A percentile compares a stretch with the other conserved stretches of the same genome.
phyloP scores from a whole-genome alignment of 2,113 vertebrate genomes.

The Jacana jacana region DNA sequence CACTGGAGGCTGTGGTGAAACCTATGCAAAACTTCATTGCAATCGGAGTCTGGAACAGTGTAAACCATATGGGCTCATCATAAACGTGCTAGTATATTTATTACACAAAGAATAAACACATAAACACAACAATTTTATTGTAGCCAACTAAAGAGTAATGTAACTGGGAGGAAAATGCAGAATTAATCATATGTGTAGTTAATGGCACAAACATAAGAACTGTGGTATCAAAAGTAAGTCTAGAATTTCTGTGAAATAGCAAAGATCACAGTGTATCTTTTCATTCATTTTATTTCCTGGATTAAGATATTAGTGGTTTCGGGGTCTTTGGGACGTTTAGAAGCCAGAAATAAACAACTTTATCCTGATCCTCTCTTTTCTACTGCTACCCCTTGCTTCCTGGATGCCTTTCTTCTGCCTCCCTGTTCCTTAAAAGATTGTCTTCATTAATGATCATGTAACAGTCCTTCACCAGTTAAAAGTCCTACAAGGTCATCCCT shows the following conservation, averaged over 20 bases:
- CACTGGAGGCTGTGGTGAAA: background rate
- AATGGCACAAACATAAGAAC: background rate
- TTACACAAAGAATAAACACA: background rate
- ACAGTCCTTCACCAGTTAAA: background rate
- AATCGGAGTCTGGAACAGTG: background rate
- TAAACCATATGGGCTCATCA: background rate
- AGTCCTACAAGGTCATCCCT: background rate
- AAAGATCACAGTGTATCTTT: background rate
- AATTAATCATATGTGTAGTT: background rate
- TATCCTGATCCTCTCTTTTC: background rate
- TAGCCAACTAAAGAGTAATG: background rate
- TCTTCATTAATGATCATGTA: background rate
- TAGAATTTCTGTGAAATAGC: background rate
- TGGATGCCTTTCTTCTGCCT: background rate
- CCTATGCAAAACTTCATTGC: background rate
- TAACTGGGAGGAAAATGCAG: background rate
- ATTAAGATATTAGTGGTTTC: background rate
- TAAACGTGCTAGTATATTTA: background rate
- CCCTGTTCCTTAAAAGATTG: background rate
- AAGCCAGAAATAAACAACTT: background rate
- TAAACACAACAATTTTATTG: background rate
- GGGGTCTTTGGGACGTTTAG: background rate
- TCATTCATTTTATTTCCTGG: background rate
- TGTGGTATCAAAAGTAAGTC: background rate
- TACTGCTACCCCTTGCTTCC: background rate